phyloP scores from a whole-genome alignment of 2,113 vertebrate genomes.

The Colossoma macropomum region DNA sequence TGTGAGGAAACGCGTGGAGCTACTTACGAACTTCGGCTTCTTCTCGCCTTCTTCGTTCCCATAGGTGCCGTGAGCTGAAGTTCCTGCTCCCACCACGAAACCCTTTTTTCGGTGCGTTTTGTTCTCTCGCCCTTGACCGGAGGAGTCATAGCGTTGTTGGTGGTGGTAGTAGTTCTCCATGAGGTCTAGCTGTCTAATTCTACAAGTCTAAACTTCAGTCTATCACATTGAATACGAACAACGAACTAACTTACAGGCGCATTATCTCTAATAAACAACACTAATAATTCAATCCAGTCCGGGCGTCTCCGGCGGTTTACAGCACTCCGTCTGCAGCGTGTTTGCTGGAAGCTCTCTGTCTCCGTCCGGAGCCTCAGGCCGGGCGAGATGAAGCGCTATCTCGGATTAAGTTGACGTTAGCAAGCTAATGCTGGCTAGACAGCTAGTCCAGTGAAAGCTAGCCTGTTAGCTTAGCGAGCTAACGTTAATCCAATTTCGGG shows the following conservation, averaged over 20 bases:
- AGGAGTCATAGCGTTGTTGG: slow-evolving; percentile 55
- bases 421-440: neutral
- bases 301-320: neutral
- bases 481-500: slow-evolving; percentile 49
- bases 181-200: neutral
- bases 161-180: slow-evolving; percentile 72
- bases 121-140: slow-evolving; percentile 62
- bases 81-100: slow-evolving; percentile 22
- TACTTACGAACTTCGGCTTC: slow-evolving; percentile 81
- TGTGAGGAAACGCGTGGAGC: too few species aligned
- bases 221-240: neutral
- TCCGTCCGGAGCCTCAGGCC: too few species aligned
- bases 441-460: slow-evolving; percentile 13
- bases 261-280: too few species aligned
- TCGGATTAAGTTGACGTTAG: slow-evolving; percentile 28
- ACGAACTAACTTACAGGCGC: neutral
- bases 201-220: neutral
- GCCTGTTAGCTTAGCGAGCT: neutral
- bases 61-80: slow-evolving; percentile 5
- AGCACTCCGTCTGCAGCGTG: neutral
- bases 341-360: neutral
- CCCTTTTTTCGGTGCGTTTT: slow-evolving; percentile 75
- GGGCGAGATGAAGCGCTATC: neutral
- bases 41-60: slow-evolving; percentile 74
- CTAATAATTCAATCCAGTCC: too few species aligned